These are phyloP conservation scores for Apis laboriosa DNA, from an alignment of 1,140 invertebrate species.

Conservation along the genomic window DNA sequence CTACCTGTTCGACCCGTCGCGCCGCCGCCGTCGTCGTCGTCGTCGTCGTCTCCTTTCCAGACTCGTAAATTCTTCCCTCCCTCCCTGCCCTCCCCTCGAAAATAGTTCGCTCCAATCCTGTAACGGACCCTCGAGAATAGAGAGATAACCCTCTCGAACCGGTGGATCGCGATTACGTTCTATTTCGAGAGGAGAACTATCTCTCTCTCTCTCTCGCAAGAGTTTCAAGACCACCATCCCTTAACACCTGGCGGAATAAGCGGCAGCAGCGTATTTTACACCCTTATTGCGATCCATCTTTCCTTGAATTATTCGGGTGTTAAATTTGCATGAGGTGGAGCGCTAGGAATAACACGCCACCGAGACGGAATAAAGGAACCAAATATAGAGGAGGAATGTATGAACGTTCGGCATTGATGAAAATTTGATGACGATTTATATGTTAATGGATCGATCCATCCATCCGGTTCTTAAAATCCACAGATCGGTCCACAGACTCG, in stretches of 20 bases:
- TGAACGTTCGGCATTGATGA: background rate
- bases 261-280: conserved; percentile 13
- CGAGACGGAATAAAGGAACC: background rate
- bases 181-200: background rate
- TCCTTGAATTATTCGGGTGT: conserved; percentile 8
- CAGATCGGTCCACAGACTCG: too few species aligned
- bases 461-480: background rate
- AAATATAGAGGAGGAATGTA: background rate
- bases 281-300: conserved; percentile 27
- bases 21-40: conserved; percentile 25
- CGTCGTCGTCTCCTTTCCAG: conserved; percentile 39
- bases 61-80: conserved; percentile 23
- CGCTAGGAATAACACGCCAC: conserved; percentile 4
- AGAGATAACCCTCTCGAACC: conserved; percentile 2
- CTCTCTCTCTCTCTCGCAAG: background rate
- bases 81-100: conserved; percentile 37
- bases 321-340: conserved; percentile 10
- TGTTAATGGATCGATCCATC: background rate
- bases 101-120: conserved; percentile 57
- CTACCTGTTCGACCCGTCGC: conserved; percentile 47
- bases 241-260: background rate
- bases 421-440: too few species aligned
- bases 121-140: conserved; percentile 52
- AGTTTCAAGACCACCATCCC: background rate
- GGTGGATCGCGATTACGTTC: background rate